Evolutionary conservation across 2,797 vertebrate species (phyloP), one percentile per base, ranked within the genome.

Genomic region (Enteromius fasciolatus): DNA sequence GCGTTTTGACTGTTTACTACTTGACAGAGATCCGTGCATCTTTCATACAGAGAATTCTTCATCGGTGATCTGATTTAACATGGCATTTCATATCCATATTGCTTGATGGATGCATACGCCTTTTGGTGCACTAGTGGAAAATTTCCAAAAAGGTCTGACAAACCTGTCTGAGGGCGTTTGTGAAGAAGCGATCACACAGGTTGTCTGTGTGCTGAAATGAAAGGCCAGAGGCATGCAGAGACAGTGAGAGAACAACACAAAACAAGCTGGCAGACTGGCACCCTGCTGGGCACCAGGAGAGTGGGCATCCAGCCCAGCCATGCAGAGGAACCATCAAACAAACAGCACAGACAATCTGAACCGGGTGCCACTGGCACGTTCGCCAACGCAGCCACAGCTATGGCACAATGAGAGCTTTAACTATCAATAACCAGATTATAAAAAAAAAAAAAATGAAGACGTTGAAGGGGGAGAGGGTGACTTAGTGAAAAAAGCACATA

Each of bases 191-290:
- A 85, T 85, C 85, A 81, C 85, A 86, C 84, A 89, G 87, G 87
- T 87, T 85, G 84, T 82, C 85, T 88, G 83, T 88, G 83, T 85
- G 84, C 85, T 78, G 72, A 88, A 86, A 88, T 88, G 79, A 86
- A 86, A 89, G 87, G 79, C 81, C 72, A 69, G 66, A 80, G 80
- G 83, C 81, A 85, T 72, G 84, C 69, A 72, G 77, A 76, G 81
- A 84, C 39, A 79, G 82, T 36, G 79, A 28, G 80, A 84, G 69
- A 83, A 80, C 79, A 84, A 85, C 76, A 82, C 61, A 77, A 76
- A 84, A 85, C 76, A 82, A 59, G 80, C 79, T 76, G 87, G 83
- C 80, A 88, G 86, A 82, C 83, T 81, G 88, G 78, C 77, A 81
- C 76, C 86, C 86, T 36, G 81, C 84, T 86, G 87, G 66, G 87